Base-by-base conservation (phyloP, 2,113 vertebrate species). In the Gymnogyps californianus region DNA sequence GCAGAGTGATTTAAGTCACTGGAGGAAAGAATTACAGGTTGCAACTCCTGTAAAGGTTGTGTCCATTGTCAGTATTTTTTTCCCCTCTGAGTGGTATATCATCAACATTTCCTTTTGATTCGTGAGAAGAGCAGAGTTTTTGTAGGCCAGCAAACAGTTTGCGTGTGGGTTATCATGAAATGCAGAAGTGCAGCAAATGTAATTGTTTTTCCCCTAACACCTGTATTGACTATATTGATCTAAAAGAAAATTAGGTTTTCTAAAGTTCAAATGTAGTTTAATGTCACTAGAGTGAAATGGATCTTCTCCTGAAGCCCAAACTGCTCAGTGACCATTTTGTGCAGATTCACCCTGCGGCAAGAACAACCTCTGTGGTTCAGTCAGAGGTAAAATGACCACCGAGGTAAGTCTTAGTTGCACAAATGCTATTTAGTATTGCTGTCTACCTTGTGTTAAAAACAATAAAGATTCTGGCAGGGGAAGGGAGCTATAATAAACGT, bases 181-280 rank as follows among this genome's bases (percentile, higher is more conserved):
- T 10, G 51, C 55, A 79, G 42, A 24, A 57, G 46, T 28, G 17
- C 57, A 36, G 81, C 88, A 96, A 77, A 95, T 95, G 77, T 9
- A 76, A 91, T 95, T 85, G 62, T 59, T 58, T 49, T 77, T 31
- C 76, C 57, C 65, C 26, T n/a, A 82, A 96, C 70, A 38, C 92
- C 72, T 93, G 10, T n/a, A 57, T 80, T 93, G 93, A 57, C 82
- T 75, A 4, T 76, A 97, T 93, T 88, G 97, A 97, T 86, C 96
- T 89, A 74, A 89, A 61, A 47, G 81, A 93, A 94, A 98, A 98
- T 97, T 42, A 87, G 67, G 94, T 98, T 97, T 97, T 46, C 7
- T 40, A 84, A 90, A 95, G 97, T 98, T 97, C 96, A 96, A 82
- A 77, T 52, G 76, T 55, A 85, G 93, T 95, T 98, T 96, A 95